Conservation (phyloP, 2,113 vertebrate genomes). For the Macquaria ambigua region DNA sequence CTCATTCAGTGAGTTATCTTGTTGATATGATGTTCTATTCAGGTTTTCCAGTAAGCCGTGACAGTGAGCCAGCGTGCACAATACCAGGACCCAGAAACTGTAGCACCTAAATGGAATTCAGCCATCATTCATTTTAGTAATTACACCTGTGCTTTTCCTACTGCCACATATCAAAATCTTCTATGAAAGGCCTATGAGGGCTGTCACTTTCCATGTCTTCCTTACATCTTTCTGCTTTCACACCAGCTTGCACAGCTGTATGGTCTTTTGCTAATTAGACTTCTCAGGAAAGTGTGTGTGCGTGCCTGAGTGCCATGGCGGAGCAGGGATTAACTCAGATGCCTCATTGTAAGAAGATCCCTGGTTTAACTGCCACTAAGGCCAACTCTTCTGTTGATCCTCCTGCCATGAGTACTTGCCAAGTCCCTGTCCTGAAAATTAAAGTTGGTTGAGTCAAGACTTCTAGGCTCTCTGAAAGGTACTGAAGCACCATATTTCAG, state of each 20-base stretch:
- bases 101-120: constrained; percentile 6
- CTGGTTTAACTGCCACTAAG: not conserved
- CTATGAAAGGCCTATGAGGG: not conserved
- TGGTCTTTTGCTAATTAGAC: constrained; percentile 16
- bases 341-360: not conserved
- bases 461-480: not conserved
- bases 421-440: constrained; percentile 2
- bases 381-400: constrained; percentile 4
- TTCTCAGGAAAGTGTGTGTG: not conserved
- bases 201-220: not conserved
- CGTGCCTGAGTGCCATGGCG: not conserved
- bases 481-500: constrained; percentile 2
- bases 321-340: constrained; percentile 4
- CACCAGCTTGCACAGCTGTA: not conserved
- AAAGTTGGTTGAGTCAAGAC: constrained; percentile 5
- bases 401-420: not conserved
- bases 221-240: constrained; percentile 4
- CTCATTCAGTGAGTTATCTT: not conserved
- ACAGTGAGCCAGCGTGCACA: not conserved
- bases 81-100: not conserved
- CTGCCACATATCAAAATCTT: constrained; percentile 6
- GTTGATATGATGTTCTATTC: not conserved
- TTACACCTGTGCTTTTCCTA: constrained; percentile 12
- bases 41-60: not conserved
- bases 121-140: not conserved